Percentiles rank a stretch among this genome's conserved stretches.
phyloP scores from a whole-genome alignment of 1,140 invertebrate genomes.

The Triops cancriformis region DNA sequence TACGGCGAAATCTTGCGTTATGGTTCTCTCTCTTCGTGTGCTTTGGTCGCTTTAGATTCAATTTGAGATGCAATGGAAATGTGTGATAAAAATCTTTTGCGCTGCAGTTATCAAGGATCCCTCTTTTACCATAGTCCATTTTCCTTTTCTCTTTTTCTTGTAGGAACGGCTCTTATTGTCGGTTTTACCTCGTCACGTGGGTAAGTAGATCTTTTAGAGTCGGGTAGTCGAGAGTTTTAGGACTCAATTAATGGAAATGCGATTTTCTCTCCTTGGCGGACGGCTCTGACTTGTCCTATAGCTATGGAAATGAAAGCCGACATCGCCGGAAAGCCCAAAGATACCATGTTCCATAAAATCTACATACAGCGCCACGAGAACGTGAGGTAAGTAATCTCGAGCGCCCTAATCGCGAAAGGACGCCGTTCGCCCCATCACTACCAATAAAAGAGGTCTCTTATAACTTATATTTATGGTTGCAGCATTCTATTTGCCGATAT shows the following conservation, averaged over 20 bases:
- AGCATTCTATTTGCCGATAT: slow-evolving; percentile 97
- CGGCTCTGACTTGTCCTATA: background rate
- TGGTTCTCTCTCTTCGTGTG: no score
- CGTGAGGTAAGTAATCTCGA: slow-evolving; percentile 62
- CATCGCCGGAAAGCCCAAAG: slow-evolving; percentile 79
- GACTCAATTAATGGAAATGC: slow-evolving; percentile 21
- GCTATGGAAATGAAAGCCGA: slow-evolving; percentile 97
- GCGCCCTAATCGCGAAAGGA: background rate
- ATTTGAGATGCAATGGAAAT: background rate
- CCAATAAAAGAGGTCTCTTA: slow-evolving; percentile 19
- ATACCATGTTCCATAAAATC: slow-evolving; percentile 94
- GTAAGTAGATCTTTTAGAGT: background rate
- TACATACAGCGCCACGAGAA: slow-evolving; percentile 94
- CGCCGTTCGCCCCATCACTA: no score
- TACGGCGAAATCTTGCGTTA: no score
- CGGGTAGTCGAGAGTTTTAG: background rate
- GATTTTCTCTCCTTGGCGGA: background rate
- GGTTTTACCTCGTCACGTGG: slow-evolving; percentile 83
- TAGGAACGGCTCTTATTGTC: slow-evolving; percentile 86
- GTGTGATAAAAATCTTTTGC: background rate
- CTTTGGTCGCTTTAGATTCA: no score
- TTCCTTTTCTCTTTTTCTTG: slow-evolving; percentile 35
- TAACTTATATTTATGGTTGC: slow-evolving; percentile 41
- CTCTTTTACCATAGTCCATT: background rate
- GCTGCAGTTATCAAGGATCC: background rate